Evolutionary conservation across 2,888 invertebrate species (phyloP).

Genomic region (Ischnura elegans): DNA sequence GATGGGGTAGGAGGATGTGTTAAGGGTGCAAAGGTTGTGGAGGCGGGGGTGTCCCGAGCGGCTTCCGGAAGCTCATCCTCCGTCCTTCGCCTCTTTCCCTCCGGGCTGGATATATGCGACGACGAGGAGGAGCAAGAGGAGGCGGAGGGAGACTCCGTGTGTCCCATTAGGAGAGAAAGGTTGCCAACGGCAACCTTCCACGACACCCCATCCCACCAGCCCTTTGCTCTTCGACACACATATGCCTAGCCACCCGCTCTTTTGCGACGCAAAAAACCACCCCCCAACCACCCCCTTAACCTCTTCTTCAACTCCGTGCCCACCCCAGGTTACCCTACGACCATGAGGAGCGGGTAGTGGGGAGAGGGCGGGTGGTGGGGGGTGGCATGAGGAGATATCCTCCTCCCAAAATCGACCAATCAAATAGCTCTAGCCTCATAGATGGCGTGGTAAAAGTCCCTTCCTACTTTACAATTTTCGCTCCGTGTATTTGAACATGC

Average conservation of each 20-base stretch:
- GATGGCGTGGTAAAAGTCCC: background rate
- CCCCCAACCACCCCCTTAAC: background rate
- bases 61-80: constrained; percentile 64
- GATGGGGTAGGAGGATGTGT: background rate
- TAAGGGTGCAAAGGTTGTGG: background rate
- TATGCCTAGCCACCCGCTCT: background rate
- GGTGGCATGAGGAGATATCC: background rate
- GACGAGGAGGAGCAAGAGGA: background rate
- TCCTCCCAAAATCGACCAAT: constrained; percentile 44
- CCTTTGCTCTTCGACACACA: constrained; percentile 3
- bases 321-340: background rate
- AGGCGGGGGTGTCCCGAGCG: background rate
- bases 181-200: constrained; percentile 63
- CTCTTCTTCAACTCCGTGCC: background rate
- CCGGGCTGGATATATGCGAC: constrained; percentile 47
- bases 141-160: constrained; percentile 57
- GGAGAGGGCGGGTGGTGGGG: background rate
- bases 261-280: background rate
- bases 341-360: background rate
- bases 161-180: constrained; percentile 67
- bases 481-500: no score
- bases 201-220: background rate
- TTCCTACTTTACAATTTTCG: background rate
- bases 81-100: constrained; percentile 22
- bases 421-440: constrained; percentile 16